Base-by-base conservation (phyloP, 2,797 vertebrate genomes). In the Tragopan temminckii region DNA sequence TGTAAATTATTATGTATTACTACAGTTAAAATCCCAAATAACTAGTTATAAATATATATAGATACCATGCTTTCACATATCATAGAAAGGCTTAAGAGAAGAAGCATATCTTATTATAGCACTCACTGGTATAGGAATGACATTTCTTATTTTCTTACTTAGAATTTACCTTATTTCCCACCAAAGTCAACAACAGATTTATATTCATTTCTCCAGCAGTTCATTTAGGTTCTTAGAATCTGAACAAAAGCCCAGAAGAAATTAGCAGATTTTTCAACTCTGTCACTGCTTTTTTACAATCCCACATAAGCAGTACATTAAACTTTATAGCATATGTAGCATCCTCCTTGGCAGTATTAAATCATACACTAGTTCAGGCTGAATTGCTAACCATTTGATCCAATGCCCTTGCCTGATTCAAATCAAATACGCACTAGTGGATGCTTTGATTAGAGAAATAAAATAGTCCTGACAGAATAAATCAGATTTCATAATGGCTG, bases 101-200 rank as follows among this genome's bases (percentile, higher is more conserved):
- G 29, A 36, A 31, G 5, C 7, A 21, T 0, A 0, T 18, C 50
- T 66, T 48, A 29, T 63, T 58, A 27, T 78, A 80, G 33, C 10
- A 59, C 13, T 1, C 1, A 0, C 35, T 43, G n/a, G 2, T 19
- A 6, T 18, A 68, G 8, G 42, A 80, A 89, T 1, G 2, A 3
- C 20, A 7, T 43, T 84, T 63, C 14, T 11, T 40, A 20, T 33
- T 69, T 81, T 21, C 24, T 18, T 57, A 16, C 67, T 70, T 50
- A 45, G 21, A 55, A 61, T 80, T 80, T 63, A 5, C 4, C 20
- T 4, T 16, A 7, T 48, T 79, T 23, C 15, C 52, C 21, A 35
- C 1, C 31, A 4, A 76, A 67, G 17, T 18, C 45, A 66, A 55
- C 9, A 35, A 13, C 0, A 45, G 17, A 35, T 92, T 59, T 40